Base-by-base conservation (phyloP, 2,797 vertebrate genomes). In the Sebastes cheni region DNA sequence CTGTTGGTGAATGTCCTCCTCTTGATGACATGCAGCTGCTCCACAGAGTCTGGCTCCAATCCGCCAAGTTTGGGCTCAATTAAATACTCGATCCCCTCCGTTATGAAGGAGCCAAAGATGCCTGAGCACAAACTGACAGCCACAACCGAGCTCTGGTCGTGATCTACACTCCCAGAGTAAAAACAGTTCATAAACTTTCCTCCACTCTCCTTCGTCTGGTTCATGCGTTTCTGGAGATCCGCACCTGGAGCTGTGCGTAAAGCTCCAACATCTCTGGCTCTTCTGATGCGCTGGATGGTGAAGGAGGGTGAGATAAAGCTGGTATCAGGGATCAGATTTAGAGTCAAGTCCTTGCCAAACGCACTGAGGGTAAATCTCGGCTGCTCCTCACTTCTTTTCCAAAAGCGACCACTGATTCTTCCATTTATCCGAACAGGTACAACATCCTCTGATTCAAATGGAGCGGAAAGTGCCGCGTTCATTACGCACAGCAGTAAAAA, bases 91-190 rank as follows among this genome's bases (percentile, higher is more conserved):
- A 92, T 94, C 46, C 96, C 96, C 20, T 96, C 95, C 20, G 96
- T 92, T 50, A 97, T 88, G 90, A 99, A 99, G 30, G 96, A 96
- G 77, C 97, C 98, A 6, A 94, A 92, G 75, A 98, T 95, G 20
- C 97, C 97, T 3, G 94, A 91, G 85, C 98, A 99, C 84, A 98
- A 83, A 86, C 97, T 99, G 84, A 99, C 92, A 5, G 97, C 97
- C 39, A 97, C 97, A 34, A 97, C 81, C 0, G 97, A 97, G n/a
- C 94, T 92, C 8, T 86, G 92, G 66, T 93, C 95, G 1, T 82
- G 69, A n/a, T 96, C 95, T 23, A 98, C 97, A 0, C 81, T 93
- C 8, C 98, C 98, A 0, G 97, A 94, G 93, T 97, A 98, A 76
- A 99, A 98, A 84, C 98, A 99, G 54, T 79, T 83, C 71, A 95